These are phyloP conservation scores for Gymnothorax javanicus DNA, from an alignment of 2,797 vertebrate species.

Conservation along the genomic window DNA sequence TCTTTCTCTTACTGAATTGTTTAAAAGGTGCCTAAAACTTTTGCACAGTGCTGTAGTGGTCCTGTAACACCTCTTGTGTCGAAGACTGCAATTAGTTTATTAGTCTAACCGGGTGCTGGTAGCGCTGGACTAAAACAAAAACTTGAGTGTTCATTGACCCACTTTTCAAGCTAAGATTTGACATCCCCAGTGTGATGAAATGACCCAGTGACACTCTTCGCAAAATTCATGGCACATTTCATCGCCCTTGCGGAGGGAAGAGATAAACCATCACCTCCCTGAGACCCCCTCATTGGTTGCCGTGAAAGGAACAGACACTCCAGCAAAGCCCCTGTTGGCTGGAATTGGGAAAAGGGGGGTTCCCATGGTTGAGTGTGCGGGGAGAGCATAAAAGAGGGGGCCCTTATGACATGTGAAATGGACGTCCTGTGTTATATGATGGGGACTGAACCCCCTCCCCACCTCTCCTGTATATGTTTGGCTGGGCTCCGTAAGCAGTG, in stretches of 20 bases:
- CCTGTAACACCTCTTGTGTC: no score
- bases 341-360: not conserved
- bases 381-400: not conserved
- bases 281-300: not conserved
- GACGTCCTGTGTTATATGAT: constrained; percentile 20
- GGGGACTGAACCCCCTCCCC: constrained; percentile 16
- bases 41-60: no score
- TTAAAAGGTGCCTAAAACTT: no score
- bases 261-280: not conserved
- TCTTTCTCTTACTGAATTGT: no score
- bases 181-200: not conserved
- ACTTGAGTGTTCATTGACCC: not conserved
- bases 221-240: not conserved
- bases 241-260: not conserved
- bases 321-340: not conserved
- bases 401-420: constrained; percentile 7
- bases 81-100: no score
- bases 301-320: not conserved
- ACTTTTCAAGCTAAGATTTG: not conserved
- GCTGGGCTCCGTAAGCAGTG: constrained; percentile 73
- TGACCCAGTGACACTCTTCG: no score
- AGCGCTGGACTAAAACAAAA: not conserved
- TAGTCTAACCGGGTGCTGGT: no score
- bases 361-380: not conserved
- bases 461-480: constrained; percentile 60